Base-by-base conservation (phyloP, 2,888 invertebrate genomes). In the Charanyca ferruginea region DNA sequence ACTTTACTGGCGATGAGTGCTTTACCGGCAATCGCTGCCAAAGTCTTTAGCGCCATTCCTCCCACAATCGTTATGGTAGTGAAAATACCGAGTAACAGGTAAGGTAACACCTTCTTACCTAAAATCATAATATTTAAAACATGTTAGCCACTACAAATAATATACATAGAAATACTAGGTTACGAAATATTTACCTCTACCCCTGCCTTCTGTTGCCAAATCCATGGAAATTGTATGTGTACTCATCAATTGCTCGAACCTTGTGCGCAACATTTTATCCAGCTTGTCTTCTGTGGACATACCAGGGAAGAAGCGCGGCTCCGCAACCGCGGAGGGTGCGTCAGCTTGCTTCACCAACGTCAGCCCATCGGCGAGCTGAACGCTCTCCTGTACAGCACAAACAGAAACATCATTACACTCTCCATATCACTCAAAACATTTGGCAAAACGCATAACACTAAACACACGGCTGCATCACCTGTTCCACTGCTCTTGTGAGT, bases 1-100 rank as follows among this genome's bases (percentile, higher is more conserved):
- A 97, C 97, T 89, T 97, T 97, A 88, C 97, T 97, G 79, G 97
- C 97, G 72, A 97, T 96, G 73, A 97, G 93, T 41, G 97, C 97
- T 89, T 97, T 97, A 52, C 97, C 97, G 53, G 97, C 97, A 83
- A 97, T 96, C 32, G 97, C 95, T 61, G 97, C 97, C 75, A 97
- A 91, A 28, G 97, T 97, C 91, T 97, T 97, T 84, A 97, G 91
- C 45, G 97, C 96, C 87, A 97, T 92, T 1, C 97, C 97, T 73
- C 97, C 97, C 49, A 97, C 97, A 69, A 97, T 96, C 80, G 97
- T 97, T 89, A 97, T 95, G 69, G 97, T 97, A 48, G 96, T 96
- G 79, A 96, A 93, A 77, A 97, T 93, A 70, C 96, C 97, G 76
- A 96, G 96, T 85, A 96, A 91, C 76, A 96, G 92, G 87, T 97